phyloP scores from a whole-genome alignment of 2,888 invertebrate species.

The Mesoligia furuncula region DNA sequence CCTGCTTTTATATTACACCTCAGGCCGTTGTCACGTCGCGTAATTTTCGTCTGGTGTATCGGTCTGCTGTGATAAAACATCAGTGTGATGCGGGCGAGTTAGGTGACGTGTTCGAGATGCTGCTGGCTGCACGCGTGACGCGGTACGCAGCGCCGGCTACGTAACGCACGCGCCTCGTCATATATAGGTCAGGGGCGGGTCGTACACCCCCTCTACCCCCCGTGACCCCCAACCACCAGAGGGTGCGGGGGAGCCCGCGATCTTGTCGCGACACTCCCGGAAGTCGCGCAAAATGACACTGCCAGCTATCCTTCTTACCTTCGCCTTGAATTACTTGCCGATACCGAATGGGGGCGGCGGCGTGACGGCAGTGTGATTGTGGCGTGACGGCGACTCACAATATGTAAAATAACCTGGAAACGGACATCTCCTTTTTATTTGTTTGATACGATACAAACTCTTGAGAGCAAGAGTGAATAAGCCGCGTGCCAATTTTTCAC shows the following conservation, averaged over 20 bases:
- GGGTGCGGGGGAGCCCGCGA: slow-evolving; percentile 23
- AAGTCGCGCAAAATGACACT: slow-evolving; percentile 54
- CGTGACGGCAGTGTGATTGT: neutral
- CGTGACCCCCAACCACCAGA: slow-evolving; percentile 6
- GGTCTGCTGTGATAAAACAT: neutral
- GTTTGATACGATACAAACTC: neutral
- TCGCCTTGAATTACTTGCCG: slow-evolving; percentile 40
- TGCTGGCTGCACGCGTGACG: slow-evolving; percentile 5
- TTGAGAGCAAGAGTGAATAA: neutral
- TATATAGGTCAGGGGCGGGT: slow-evolving; percentile 73
- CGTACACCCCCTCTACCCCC: slow-evolving; percentile 25
- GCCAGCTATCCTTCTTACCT: slow-evolving; percentile 43
- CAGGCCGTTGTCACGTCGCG: neutral
- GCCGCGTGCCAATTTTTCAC: neutral
- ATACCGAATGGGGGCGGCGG: neutral
- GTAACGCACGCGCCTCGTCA: slow-evolving; percentile 33
- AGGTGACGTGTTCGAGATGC: neutral
- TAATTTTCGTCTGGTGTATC: no score
- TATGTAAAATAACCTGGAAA: neutral
- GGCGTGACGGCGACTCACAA: neutral
- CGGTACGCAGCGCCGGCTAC: slow-evolving; percentile 32
- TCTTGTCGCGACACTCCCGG: slow-evolving; percentile 62
- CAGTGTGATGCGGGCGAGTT: neutral
- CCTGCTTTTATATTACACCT: neutral
- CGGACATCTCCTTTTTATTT: neutral